Percentiles rank a stretch among this genome's conserved stretches.
These are phyloP conservation scores for Stratiolaelaps scimitus DNA, from an alignment of 1,140 invertebrate genomes.

Conservation along the genomic window DNA sequence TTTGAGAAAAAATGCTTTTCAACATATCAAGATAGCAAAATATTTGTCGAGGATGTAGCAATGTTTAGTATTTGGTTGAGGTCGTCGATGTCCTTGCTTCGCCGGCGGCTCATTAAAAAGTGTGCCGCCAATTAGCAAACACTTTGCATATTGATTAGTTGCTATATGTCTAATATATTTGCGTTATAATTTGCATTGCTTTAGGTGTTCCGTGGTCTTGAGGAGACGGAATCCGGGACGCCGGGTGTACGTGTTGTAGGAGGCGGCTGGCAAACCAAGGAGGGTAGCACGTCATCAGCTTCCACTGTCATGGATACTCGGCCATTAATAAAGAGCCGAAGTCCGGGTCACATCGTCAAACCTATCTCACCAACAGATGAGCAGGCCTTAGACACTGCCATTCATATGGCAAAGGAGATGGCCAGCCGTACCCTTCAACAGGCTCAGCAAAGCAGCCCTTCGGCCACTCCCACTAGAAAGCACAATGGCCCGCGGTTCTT, in stretches of 20 bases:
- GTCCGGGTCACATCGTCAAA: constrained; percentile 50
- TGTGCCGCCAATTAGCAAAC: too few relatives aligned
- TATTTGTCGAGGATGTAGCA: too few relatives aligned
- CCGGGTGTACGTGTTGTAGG: background rate
- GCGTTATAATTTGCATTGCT: background rate
- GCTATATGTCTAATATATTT: too few relatives aligned
- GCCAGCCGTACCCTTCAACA: constrained; percentile 68
- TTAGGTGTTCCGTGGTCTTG: constrained; percentile 19
- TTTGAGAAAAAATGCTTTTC: too few relatives aligned
- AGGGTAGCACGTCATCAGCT: background rate
- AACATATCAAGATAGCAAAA: too few relatives aligned
- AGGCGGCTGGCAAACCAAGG: constrained; percentile 6
- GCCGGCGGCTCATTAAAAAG: too few relatives aligned
- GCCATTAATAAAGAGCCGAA: constrained; percentile 14
- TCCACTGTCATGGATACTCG: constrained; percentile 27
- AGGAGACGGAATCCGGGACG: constrained; percentile 1
- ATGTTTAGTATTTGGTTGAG: too few relatives aligned
- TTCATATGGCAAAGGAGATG: constrained; percentile 82
- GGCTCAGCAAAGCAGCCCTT: background rate
- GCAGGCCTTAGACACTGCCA: constrained; percentile 80
- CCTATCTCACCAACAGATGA: constrained; percentile 85
- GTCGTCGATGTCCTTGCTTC: too few relatives aligned
- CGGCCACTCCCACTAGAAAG: constrained; percentile 15
- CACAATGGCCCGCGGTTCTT: constrained; percentile 22
- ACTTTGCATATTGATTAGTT: too few relatives aligned